These are phyloP conservation scores for Ophioderma brevispina DNA, from an alignment of 35 echinoderm and acorn worm genomes.

Conservation along the genomic window DNA sequence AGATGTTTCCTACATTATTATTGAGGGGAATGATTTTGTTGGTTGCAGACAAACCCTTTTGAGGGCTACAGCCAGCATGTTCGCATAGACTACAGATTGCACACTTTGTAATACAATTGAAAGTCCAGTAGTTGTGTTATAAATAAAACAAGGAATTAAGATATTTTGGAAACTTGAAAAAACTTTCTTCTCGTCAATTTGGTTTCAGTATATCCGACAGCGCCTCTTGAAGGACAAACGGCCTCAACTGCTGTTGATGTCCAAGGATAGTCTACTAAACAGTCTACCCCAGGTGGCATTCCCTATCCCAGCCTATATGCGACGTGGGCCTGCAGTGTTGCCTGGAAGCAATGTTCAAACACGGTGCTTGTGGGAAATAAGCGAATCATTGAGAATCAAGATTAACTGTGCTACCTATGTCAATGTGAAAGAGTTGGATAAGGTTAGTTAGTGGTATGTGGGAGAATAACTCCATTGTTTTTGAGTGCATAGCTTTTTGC, in stretches of 20 bases:
- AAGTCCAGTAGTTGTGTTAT: no score
- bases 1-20: no score
- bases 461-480: no score
- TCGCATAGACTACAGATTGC: no score
- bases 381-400: constrained; percentile 70
- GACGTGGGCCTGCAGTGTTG: constrained; percentile 60
- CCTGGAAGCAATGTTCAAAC: constrained; percentile 40
- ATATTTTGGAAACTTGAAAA: no score
- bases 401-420: constrained; percentile 99
- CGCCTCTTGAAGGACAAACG: constrained; percentile 74
- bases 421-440: constrained; percentile 97
- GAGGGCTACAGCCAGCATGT: no score
- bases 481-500: no score
- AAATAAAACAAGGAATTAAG: no score
- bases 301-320: constrained; percentile 89
- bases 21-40: no score
- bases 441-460: constrained; percentile 66
- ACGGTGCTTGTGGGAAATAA: constrained; percentile 76
- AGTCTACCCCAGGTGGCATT: constrained; percentile 85
- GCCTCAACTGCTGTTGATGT: constrained; percentile 97
- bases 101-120: no score
- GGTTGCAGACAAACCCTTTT: no score
- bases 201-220: constrained; percentile 81
- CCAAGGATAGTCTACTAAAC: constrained; percentile 90
- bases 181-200: no score